A percentile compares a stretch with the other conserved stretches of the same genome.
phyloP scores from a whole-genome alignment of 2,888 invertebrate species.

The Agelastica alni region DNA sequence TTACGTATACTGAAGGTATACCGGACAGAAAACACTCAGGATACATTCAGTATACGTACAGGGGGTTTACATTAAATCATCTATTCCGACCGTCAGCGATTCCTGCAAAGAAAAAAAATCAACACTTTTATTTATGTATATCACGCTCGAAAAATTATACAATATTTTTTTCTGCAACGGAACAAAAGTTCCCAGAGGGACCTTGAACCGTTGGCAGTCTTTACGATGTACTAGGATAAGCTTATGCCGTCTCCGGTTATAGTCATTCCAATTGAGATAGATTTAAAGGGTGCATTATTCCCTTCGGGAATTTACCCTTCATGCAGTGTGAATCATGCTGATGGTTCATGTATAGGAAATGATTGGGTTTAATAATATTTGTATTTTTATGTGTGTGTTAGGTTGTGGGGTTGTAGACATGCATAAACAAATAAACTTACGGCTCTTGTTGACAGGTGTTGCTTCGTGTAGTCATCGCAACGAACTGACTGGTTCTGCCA shows the following conservation, averaged over 20 bases:
- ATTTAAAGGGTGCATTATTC: conserved; percentile 9
- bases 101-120: conserved; percentile 20
- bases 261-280: conserved; percentile 9
- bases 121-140: conserved; percentile 9
- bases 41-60: conserved; percentile 99
- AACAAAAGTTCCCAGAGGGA: conserved; percentile 2
- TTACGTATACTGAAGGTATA: conserved; percentile 99
- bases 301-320: not conserved
- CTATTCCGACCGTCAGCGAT: conserved; percentile 29
- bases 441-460: conserved; percentile 30
- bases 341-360: not conserved
- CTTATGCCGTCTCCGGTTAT: not conserved
- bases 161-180: not conserved
- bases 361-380: not conserved
- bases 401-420: not conserved
- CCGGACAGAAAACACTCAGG: conserved; percentile 98
- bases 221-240: conserved; percentile 3
- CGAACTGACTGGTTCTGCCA: conserved; percentile 41
- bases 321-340: conserved; percentile 11
- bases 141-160: conserved; percentile 1
- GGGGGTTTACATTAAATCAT: conserved; percentile 73
- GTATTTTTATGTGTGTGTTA: not conserved
- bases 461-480: conserved; percentile 31
- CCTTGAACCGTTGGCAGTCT: not conserved
- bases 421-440: conserved; percentile 24